Percentiles rank a stretch among this genome's conserved stretches.
Evolutionary conservation across 1,140 invertebrate genomes (phyloP).

Genomic region (Meloidogyne hapla): DNA sequence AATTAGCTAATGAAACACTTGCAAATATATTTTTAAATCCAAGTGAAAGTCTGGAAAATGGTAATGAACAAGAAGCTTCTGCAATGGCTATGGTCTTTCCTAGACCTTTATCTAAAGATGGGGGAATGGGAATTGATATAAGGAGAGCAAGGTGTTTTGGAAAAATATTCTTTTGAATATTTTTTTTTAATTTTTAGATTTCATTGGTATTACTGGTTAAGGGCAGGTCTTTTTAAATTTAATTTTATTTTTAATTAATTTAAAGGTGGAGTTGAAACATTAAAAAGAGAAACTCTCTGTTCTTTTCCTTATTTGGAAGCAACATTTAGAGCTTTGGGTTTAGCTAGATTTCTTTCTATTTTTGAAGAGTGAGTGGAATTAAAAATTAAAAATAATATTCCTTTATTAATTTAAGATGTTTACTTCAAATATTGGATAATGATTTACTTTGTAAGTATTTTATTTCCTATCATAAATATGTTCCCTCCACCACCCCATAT

Average conservation of each 20-base stretch:
- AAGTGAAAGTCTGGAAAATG: neutral
- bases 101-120: slow-evolving; percentile 28
- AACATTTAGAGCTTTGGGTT: slow-evolving; percentile 51
- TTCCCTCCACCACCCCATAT: too few species aligned
- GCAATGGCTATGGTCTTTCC: slow-evolving; percentile 26
- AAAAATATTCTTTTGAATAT: neutral
- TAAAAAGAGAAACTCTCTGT: slow-evolving; percentile 59
- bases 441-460: slow-evolving; percentile 48
- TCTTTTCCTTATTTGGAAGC: slow-evolving; percentile 61
- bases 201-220: slow-evolving; percentile 61
- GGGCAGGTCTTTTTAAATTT: slow-evolving; percentile 48
- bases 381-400: neutral
- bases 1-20: slow-evolving; percentile 33
- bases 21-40: slow-evolving; percentile 22
- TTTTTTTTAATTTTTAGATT: slow-evolving; percentile 39
- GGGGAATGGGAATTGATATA: slow-evolving; percentile 27
- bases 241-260: neutral
- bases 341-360: slow-evolving; percentile 56
- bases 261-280: slow-evolving; percentile 55
- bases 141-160: slow-evolving; percentile 23
- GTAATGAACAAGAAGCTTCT: slow-evolving; percentile 5
- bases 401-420: neutral
- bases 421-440: slow-evolving; percentile 61
- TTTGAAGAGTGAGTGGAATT: slow-evolving; percentile 60
- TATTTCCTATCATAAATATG: too few species aligned